phyloP scores from a whole-genome alignment of 2,113 vertebrate genomes.

The Pongo abelii region DNA sequence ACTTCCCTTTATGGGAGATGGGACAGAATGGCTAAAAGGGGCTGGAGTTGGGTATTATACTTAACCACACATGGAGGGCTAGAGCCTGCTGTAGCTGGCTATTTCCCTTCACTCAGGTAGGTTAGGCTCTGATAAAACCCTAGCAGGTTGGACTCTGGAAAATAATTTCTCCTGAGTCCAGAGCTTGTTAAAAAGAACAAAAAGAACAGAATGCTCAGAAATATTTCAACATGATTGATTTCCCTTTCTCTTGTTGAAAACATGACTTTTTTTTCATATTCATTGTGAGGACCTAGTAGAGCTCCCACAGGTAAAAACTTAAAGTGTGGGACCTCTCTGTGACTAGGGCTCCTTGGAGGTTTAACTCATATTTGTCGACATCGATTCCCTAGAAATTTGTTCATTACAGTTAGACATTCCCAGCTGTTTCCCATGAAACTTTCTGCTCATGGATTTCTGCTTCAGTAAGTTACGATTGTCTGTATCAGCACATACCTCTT shows the following conservation, averaged over 20 bases:
- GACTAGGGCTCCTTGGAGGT: neutral
- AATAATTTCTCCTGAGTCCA: neutral
- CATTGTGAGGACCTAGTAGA: neutral
- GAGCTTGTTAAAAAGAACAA: neutral
- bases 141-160: neutral
- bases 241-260: neutral
- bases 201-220: neutral
- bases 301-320: neutral
- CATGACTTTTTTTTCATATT: neutral
- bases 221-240: neutral
- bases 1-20: neutral
- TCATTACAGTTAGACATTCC: neutral
- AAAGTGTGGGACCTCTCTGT: neutral
- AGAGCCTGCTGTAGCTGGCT: neutral
- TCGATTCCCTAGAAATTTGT: neutral
- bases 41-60: neutral
- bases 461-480: neutral
- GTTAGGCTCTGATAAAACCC: neutral
- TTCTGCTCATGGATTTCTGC: neutral
- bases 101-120: neutral
- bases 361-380: neutral
- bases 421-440: neutral
- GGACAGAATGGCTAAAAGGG: neutral
- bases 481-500: neutral
- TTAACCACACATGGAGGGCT: neutral